A percentile compares a stretch with the other conserved stretches of the same genome.
Conservation (phyloP, 2,888 invertebrate genomes). For the Clanis bilineata region DNA sequence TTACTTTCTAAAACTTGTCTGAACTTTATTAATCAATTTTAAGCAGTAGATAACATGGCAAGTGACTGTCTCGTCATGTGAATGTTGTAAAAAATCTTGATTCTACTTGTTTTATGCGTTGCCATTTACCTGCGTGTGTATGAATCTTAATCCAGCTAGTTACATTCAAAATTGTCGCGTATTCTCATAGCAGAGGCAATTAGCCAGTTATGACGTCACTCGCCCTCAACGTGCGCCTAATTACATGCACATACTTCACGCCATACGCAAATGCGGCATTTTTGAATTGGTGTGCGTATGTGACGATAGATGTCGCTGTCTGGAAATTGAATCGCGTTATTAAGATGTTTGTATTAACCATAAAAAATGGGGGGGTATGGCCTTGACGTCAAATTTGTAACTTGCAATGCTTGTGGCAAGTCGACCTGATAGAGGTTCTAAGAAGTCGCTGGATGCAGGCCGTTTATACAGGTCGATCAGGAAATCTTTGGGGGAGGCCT, state of each 20-base stretch:
- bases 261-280: background rate
- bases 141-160: background rate
- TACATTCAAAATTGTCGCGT: background rate
- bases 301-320: background rate
- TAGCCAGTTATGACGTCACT: background rate
- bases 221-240: background rate
- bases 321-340: background rate
- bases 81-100: no score
- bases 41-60: no score
- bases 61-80: no score
- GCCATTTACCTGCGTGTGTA: background rate
- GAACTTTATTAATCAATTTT: no score
- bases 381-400: no score
- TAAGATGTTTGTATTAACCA: background rate
- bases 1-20: no score
- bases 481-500: no score
- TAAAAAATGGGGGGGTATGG: no score
- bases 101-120: background rate
- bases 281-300: background rate
- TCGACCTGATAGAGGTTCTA: no score
- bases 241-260: background rate
- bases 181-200: background rate
- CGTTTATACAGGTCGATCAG: no score
- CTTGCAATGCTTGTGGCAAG: no score
- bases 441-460: no score